Conservation (phyloP, 2,797 vertebrate genomes). For the Falco berigora region DNA sequence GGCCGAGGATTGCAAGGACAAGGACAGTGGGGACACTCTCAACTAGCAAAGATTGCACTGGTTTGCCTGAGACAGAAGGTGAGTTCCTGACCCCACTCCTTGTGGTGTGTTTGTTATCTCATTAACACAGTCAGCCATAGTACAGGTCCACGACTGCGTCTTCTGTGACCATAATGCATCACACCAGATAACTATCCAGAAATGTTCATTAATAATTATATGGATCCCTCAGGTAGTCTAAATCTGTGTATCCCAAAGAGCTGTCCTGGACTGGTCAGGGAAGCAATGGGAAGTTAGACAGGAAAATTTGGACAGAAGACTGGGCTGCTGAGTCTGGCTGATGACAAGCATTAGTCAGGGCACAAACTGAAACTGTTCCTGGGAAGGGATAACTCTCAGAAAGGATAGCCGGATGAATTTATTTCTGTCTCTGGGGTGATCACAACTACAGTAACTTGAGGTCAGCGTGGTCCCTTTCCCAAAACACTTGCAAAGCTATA, state of each 20-base stretch:
- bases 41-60: neutral
- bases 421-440: neutral
- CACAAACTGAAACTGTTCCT: neutral
- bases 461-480: neutral
- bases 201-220: neutral
- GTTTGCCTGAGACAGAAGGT: constrained; percentile 27
- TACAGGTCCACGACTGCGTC: neutral
- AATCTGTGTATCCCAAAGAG: neutral
- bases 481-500: neutral
- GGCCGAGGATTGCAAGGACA: constrained; percentile 2
- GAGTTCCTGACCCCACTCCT: neutral
- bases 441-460: neutral
- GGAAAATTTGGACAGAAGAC: neutral
- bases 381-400: neutral
- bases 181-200: neutral
- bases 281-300: neutral
- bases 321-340: neutral
- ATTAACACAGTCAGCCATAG: neutral
- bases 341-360: neutral
- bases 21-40: neutral
- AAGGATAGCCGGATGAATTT: neutral
- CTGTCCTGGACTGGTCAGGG: neutral
- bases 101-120: neutral
- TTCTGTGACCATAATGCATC: neutral
- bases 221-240: neutral